These are phyloP conservation scores for Tachyglossus aculeatus DNA, from an alignment of 2,797 vertebrate species.

Conservation along the genomic window DNA sequence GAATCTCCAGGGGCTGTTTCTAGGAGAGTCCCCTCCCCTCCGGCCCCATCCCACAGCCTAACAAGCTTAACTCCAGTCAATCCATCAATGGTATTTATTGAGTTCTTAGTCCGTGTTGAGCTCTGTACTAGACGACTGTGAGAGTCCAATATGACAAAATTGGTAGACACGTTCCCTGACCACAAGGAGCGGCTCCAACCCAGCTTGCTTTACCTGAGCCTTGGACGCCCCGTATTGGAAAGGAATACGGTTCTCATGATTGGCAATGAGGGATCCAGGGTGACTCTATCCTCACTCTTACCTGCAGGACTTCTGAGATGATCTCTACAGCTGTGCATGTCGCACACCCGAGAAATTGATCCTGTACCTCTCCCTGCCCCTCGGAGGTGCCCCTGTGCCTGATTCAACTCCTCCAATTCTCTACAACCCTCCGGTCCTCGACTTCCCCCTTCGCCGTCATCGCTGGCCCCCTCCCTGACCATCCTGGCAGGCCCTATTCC, in stretches of 20 bases:
- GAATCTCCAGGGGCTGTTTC: background rate
- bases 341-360: background rate
- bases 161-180: no score
- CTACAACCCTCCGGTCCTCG: background rate
- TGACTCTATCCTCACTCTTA: background rate
- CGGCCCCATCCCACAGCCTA: background rate
- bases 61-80: no score
- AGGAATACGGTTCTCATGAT: background rate
- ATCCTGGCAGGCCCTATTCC: no score
- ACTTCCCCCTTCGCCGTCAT: background rate
- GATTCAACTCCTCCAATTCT: background rate
- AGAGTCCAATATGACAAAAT: no score
- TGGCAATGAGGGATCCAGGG: background rate
- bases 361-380: no score
- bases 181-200: background rate
- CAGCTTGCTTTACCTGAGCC: background rate
- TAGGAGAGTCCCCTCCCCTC: background rate
- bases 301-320: background rate
- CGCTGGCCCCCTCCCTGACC: background rate
- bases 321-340: background rate
- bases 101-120: no score
- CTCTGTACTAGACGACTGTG: no score
- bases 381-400: background rate
- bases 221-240: background rate
- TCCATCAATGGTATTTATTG: no score